phyloP scores from a whole-genome alignment of 2,113 vertebrate species.

The Neopipo cinnamomea region DNA sequence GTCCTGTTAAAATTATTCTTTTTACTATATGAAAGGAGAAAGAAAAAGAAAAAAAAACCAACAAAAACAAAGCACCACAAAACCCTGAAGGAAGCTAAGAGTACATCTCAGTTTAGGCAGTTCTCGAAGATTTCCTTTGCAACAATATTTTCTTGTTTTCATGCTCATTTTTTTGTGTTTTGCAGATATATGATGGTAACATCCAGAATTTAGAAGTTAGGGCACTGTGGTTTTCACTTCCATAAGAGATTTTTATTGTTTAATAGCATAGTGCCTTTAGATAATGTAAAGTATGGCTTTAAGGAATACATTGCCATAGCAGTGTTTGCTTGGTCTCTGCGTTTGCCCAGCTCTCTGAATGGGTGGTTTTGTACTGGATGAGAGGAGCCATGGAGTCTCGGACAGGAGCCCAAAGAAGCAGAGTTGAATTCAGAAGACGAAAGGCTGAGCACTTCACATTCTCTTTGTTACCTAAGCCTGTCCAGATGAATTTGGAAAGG shows the following conservation, averaged over 20 bases:
- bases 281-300: background rate
- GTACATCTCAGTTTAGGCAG: background rate
- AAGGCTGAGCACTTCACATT: background rate
- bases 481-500: background rate
- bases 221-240: background rate
- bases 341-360: slow-evolving; percentile 9
- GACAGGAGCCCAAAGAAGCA: slow-evolving; percentile 11
- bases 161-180: background rate
- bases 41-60: too few relatives aligned
- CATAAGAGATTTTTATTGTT: background rate
- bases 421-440: background rate
- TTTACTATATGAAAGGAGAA: background rate
- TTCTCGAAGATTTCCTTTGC: background rate
- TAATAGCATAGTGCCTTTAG: background rate
- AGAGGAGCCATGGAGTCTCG: background rate
- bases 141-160: background rate
- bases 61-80: background rate
- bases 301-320: background rate
- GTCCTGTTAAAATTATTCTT: background rate
- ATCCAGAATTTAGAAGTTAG: background rate
- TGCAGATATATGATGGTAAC: background rate
- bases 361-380: background rate
- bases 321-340: slow-evolving; percentile 17
- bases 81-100: background rate
- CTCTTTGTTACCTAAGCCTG: background rate